Percentiles rank a stretch among this genome's conserved stretches.
phyloP scores from a whole-genome alignment of 1,140 invertebrate genomes.

The Panulirus ornatus region DNA sequence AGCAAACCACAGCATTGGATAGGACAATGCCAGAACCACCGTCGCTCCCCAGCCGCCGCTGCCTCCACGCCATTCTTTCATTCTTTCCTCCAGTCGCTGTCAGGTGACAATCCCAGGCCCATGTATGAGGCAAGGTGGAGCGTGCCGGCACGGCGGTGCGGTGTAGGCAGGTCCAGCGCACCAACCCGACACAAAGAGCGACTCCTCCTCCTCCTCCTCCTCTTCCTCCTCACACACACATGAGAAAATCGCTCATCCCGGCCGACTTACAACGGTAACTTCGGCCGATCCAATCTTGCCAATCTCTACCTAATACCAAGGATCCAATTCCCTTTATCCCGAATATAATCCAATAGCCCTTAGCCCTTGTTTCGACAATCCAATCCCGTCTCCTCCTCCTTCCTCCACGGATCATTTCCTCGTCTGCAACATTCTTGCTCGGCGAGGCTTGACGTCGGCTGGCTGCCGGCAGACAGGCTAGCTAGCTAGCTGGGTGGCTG shows the following conservation, averaged over 20 bases:
- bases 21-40: no score
- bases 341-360: constrained; percentile 1
- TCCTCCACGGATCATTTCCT: constrained; percentile 21
- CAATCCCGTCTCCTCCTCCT: constrained; percentile 7
- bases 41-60: no score
- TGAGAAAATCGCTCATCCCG: background rate
- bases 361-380: constrained; percentile 24
- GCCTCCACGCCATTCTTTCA: no score
- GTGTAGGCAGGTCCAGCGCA: no score
- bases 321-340: constrained; percentile 44
- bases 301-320: constrained; percentile 19
- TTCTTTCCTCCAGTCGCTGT: no score
- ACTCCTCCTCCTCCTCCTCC: background rate
- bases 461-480: background rate
- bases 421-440: constrained; percentile 16
- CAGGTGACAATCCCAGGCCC: no score
- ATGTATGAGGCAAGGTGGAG: no score
- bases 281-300: constrained; percentile 26
- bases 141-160: no score
- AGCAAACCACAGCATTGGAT: no score
- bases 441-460: background rate
- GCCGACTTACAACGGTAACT: background rate
- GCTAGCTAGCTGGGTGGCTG: background rate
- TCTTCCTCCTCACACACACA: background rate
- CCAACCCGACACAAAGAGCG: no score